Conservation (phyloP, 2,888 invertebrate species). For the Nomada fucata region DNA sequence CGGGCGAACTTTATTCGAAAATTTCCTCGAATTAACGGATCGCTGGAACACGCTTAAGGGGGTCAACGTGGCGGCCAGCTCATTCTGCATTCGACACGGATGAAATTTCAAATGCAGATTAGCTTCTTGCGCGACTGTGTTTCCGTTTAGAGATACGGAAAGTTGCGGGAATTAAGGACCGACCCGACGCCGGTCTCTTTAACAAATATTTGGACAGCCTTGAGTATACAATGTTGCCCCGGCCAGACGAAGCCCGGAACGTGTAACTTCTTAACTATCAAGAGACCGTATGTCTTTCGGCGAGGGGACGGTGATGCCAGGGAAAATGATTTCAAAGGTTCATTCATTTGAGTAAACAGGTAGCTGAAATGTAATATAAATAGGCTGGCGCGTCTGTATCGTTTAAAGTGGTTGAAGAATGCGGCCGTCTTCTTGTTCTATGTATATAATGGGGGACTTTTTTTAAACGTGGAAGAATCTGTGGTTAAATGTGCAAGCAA, state of each 20-base stretch:
- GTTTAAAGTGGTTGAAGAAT: neutral
- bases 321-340: neutral
- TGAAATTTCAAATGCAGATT: conserved; percentile 80
- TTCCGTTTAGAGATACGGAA: conserved; percentile 41
- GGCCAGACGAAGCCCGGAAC: neutral
- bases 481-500: too few relatives aligned
- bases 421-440: neutral
- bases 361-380: neutral
- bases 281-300: neutral
- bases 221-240: conserved; percentile 20
- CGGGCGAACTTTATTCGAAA: conserved; percentile 56
- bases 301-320: neutral
- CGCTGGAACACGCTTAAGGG: conserved; percentile 33
- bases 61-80: conserved; percentile 44
- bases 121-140: conserved; percentile 58
- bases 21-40: conserved; percentile 61
- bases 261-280: conserved; percentile 27
- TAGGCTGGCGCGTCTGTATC: neutral
- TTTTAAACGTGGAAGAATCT: neutral
- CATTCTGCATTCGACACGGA: conserved; percentile 74
- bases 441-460: neutral
- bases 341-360: neutral
- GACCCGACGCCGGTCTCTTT: conserved; percentile 23
- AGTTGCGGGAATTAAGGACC: conserved; percentile 43
- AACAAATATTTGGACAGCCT: conserved; percentile 44